Percentiles rank a stretch among this genome's conserved stretches.
Conservation (phyloP, 2,797 vertebrate species). For the Peromyscus attwateri region DNA sequence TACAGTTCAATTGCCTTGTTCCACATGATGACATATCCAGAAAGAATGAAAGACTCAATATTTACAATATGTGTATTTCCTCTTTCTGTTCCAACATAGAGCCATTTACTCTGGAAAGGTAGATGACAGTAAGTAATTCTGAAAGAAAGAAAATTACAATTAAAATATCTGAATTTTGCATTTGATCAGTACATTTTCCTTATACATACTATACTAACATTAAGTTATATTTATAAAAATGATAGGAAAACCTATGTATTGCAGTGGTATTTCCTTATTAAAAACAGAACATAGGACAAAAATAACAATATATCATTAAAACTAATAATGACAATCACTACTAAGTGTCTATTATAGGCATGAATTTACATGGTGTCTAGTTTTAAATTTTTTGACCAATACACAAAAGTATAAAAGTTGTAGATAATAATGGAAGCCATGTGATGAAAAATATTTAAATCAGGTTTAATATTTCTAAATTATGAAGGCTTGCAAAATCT, state of each 20-base stretch:
- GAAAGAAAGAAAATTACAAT: conserved; percentile 84
- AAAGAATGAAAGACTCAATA: conserved; percentile 98
- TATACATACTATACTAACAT: not conserved
- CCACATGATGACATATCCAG: conserved; percentile 99
- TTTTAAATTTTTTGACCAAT: conserved; percentile 16
- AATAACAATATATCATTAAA: conserved; percentile 42
- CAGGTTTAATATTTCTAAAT: not conserved
- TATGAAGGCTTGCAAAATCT: not conserved
- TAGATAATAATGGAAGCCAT: not conserved
- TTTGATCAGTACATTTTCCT: conserved; percentile 67
- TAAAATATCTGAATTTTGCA: conserved; percentile 80
- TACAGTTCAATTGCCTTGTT: conserved; percentile 99
- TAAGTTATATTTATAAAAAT: conserved; percentile 56
- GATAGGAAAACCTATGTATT: conserved; percentile 58
- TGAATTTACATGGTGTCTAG: conserved; percentile 44
- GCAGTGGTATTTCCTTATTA: conserved; percentile 34
- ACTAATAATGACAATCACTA: conserved; percentile 45
- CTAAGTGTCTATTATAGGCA: conserved; percentile 1
- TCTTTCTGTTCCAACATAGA: conserved; percentile 98
- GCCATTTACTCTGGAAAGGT: conserved; percentile 99
- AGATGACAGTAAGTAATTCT: conserved; percentile 99
- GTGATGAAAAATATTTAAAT: not conserved
- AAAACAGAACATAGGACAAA: not conserved
- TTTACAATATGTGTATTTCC: conserved; percentile 99
- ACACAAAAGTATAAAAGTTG: not conserved